Conservation (phyloP, 2,888 invertebrate genomes). For the Drosophila parthenogenetica region DNA sequence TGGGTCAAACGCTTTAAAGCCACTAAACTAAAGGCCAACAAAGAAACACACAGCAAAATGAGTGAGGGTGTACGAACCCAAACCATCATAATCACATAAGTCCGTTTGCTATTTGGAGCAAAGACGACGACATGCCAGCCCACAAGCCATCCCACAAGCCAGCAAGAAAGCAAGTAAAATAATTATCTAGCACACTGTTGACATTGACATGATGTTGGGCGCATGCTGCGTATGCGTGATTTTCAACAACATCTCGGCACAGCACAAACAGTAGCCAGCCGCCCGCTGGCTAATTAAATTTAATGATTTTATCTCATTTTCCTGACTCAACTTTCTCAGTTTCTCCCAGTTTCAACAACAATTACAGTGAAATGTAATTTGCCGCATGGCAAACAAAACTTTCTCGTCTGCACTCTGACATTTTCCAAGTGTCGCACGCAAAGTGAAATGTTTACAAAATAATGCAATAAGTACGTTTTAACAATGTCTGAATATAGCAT, state of each 20-base stretch:
- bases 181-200: slow-evolving; percentile 68
- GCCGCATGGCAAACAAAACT: slow-evolving; percentile 39
- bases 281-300: slow-evolving; percentile 67
- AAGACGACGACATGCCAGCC: slow-evolving; percentile 40
- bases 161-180: slow-evolving; percentile 40
- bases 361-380: slow-evolving; percentile 45
- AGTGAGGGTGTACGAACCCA: background rate
- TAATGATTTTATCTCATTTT: slow-evolving; percentile 60
- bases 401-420: slow-evolving; percentile 43
- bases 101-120: slow-evolving; percentile 71
- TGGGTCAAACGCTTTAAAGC: slow-evolving; percentile 59
- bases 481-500: background rate
- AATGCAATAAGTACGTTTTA: slow-evolving; percentile 13
- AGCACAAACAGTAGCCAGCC: slow-evolving; percentile 28
- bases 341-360: background rate
- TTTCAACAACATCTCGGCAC: slow-evolving; percentile 28
- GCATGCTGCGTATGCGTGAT: slow-evolving; percentile 70
- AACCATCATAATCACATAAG: slow-evolving; percentile 63
- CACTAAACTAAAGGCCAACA: slow-evolving; percentile 49
- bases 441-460: slow-evolving; percentile 21
- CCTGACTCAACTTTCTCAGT: background rate
- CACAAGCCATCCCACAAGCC: no score
- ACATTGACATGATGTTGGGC: slow-evolving; percentile 66
- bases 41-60: slow-evolving; percentile 14
- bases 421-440: slow-evolving; percentile 32